Base-by-base conservation (phyloP, 35 echinoderm and acorn worm species). In the Acanthaster planci region DNA sequence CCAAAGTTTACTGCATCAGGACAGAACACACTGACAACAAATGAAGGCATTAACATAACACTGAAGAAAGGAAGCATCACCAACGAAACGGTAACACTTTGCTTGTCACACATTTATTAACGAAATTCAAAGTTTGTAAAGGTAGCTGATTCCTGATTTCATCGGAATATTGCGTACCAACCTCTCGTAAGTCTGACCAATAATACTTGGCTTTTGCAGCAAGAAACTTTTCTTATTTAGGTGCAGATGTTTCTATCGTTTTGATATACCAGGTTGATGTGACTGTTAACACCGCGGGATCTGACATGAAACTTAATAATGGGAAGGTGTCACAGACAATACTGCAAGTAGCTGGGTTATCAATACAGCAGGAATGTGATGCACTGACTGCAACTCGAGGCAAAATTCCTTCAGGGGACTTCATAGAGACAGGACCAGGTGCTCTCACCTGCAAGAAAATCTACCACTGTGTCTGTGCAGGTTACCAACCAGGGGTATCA, bases 31-130 rank as follows among this genome's bases (percentile, higher is more conserved):
- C 6, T 83, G 17, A 42, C 77, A 60, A 83, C 81, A 35, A 54
- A 37, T 1, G 79, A 81, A 32, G 81, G 81, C 32, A 31, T 51
- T 1, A 51, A 54, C 54, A 57, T 83, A 31, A 83, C 26, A 8
- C 51, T 83, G 8, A 83, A 54, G 27, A 83, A 57, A 37, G 81
- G 81, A 34, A 83, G 81, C 38, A 38, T 83, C 23, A 53, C 81
- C 12, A 34, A 8, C 30, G 81, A 83, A 83, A 31, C 17, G 30
- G 81, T 83, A 39, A 82, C 2, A 15, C 17, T 26, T 30, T 52
- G 30, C 29, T 50, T 52, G n/a, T n/a, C n/a, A n/a, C n/a, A n/a
- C n/a, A n/a, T n/a, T n/a, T n/a, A n/a, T n/a, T n/a, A n/a, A n/a
- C n/a, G n/a, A n/a, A n/a, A n/a, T n/a, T n/a, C n/a, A n/a, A n/a